A percentile compares a stretch with the other conserved stretches of the same genome.
Conservation (phyloP, 2,113 vertebrate species). For the Burhinus bistriatus region DNA sequence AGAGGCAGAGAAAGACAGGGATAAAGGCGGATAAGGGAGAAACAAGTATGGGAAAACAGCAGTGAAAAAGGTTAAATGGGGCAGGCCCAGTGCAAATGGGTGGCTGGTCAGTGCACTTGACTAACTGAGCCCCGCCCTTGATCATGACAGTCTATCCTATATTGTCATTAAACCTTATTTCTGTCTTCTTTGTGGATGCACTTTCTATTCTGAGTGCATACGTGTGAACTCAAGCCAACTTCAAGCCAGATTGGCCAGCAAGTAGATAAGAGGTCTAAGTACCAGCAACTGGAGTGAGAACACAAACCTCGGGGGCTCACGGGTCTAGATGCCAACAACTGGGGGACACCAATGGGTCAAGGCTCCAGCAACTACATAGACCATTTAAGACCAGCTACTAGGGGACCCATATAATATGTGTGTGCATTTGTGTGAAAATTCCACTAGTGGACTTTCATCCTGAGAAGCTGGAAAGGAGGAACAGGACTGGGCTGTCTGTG, state of each 20-base stretch:
- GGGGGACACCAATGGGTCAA: background rate
- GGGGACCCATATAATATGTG: accelerated
- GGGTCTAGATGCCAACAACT: background rate
- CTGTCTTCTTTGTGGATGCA: background rate
- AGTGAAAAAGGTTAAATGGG: background rate
- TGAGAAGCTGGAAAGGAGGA: background rate
- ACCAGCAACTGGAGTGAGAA: background rate
- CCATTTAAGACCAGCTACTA: background rate
- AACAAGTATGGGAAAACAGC: background rate
- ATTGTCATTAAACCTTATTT: background rate
- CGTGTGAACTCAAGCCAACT: background rate
- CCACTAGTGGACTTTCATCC: background rate
- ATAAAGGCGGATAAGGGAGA: background rate
- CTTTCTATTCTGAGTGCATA: background rate
- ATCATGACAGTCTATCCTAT: background rate
- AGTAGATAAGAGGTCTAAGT: background rate
- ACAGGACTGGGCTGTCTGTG: accelerated
- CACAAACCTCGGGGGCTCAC: accelerated
- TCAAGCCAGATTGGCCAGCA: background rate
- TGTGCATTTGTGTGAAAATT: background rate
- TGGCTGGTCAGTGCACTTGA: background rate
- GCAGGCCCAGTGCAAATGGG: background rate
- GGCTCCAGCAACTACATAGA: background rate
- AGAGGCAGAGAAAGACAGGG: background rate
- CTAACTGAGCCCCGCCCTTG: background rate